Percentiles rank a stretch among this genome's conserved stretches.
Evolutionary conservation across 2,888 invertebrate genomes (phyloP).

Genomic region (Plebejus argus): DNA sequence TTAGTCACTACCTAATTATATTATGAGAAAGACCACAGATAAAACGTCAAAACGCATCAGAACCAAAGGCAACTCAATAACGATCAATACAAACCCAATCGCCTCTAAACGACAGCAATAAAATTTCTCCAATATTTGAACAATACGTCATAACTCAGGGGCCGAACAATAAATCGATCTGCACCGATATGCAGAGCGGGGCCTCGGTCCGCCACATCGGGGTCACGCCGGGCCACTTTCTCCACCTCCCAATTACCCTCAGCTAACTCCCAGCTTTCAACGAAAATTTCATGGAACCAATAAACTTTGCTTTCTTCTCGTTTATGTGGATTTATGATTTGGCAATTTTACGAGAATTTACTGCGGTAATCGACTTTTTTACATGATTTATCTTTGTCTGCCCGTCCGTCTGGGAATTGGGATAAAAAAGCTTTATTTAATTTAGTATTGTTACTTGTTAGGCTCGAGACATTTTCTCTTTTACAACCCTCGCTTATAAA

Average conservation of each 20-base stretch:
- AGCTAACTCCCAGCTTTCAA: slow-evolving; percentile 46
- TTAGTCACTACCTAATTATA: no score
- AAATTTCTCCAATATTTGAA: slow-evolving; percentile 19
- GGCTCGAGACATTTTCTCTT: neutral
- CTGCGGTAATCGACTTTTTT: neutral
- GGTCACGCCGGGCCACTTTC: slow-evolving; percentile 54
- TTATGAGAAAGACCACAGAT: no score
- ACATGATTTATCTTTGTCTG: neutral
- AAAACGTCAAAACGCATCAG: neutral
- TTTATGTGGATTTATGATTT: slow-evolving; percentile 13
- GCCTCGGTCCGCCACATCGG: slow-evolving; percentile 27
- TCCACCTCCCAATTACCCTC: slow-evolving; percentile 63
- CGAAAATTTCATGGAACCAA: slow-evolving; percentile 25
- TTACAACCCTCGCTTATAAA: neutral
- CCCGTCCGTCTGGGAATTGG: neutral
- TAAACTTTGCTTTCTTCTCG: slow-evolving; percentile 6
- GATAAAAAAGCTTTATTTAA: neutral
- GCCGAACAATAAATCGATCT: slow-evolving; percentile 39
- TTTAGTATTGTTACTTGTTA: neutral
- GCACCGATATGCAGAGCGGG: slow-evolving; percentile 40
- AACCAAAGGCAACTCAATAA: neutral
- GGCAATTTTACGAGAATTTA: slow-evolving; percentile 14
- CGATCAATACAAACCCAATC: neutral
- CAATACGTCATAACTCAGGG: slow-evolving; percentile 13
- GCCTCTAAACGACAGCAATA: slow-evolving; percentile 15